These are phyloP conservation scores for Ictalurus punctatus DNA, from an alignment of 2,113 vertebrate genomes.

Conservation along the genomic window DNA sequence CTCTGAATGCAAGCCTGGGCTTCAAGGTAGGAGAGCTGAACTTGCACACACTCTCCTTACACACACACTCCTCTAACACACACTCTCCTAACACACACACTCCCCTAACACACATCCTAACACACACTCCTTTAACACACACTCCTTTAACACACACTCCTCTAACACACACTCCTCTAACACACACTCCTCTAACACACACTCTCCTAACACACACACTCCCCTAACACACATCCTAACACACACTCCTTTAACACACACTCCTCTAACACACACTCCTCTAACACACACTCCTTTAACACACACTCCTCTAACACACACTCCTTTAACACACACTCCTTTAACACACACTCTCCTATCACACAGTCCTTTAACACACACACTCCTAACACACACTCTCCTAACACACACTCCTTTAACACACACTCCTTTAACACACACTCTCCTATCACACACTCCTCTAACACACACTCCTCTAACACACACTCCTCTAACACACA, in stretches of 20 bases:
- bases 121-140: too few relatives aligned
- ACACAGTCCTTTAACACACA: too few relatives aligned
- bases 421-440: too few relatives aligned
- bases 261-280: neutral
- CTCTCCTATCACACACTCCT: neutral
- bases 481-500: neutral
- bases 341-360: neutral
- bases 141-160: neutral
- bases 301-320: neutral
- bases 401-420: too few relatives aligned
- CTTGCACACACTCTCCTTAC: neutral
- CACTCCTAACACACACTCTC: too few relatives aligned
- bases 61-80: neutral
- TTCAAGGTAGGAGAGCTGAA: constrained; percentile 82
- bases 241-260: neutral
- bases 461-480: neutral
- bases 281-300: neutral
- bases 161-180: neutral
- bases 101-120: neutral
- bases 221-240: neutral
- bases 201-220: neutral
- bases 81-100: neutral
- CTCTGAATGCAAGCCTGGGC: constrained; percentile 91
- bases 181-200: neutral
- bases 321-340: neutral